Conservation (phyloP, 1,140 invertebrate species). For the Drosophila nigromelanica region DNA sequence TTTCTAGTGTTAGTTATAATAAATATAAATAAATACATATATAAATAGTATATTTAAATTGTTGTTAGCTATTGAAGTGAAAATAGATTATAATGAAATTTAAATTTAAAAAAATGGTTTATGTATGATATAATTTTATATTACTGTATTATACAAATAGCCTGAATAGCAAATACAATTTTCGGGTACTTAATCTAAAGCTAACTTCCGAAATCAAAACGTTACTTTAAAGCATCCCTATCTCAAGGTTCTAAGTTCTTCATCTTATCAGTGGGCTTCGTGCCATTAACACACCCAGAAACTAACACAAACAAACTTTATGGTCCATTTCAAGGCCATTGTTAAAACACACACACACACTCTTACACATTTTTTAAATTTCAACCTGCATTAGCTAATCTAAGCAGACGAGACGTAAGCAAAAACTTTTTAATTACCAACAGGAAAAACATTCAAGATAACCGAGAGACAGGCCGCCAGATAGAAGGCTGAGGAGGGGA, state of each 20-base stretch:
- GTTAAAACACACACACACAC: neutral
- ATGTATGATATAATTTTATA: no score
- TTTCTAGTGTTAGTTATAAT: no score
- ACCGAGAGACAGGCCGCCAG: slow-evolving; percentile 11
- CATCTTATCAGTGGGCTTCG: slow-evolving; percentile 32
- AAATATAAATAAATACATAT: no score
- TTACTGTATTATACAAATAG: no score
- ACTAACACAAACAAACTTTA: slow-evolving; percentile 34
- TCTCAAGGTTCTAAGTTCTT: slow-evolving; percentile 3
- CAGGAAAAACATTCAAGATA: slow-evolving; percentile 43
- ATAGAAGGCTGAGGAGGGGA: neutral
- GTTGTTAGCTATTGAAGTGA: no score
- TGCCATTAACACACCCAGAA: slow-evolving; percentile 14
- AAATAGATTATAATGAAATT: no score
- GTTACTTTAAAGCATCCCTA: slow-evolving; percentile 10
- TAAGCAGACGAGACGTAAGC: slow-evolving; percentile 44
- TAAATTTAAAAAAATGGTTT: no score
- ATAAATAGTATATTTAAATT: no score
- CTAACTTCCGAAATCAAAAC: slow-evolving; percentile 23
- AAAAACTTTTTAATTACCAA: slow-evolving; percentile 60
- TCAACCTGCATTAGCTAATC: slow-evolving; percentile 70
- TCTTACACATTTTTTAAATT: slow-evolving; percentile 14
- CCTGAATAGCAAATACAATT: no score
- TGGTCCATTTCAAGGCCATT: slow-evolving; percentile 51
- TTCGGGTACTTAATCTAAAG: neutral